These are phyloP conservation scores for Ricordea florida DNA, from an alignment of 92 coral and sea anemone species.

Conservation along the genomic window DNA sequence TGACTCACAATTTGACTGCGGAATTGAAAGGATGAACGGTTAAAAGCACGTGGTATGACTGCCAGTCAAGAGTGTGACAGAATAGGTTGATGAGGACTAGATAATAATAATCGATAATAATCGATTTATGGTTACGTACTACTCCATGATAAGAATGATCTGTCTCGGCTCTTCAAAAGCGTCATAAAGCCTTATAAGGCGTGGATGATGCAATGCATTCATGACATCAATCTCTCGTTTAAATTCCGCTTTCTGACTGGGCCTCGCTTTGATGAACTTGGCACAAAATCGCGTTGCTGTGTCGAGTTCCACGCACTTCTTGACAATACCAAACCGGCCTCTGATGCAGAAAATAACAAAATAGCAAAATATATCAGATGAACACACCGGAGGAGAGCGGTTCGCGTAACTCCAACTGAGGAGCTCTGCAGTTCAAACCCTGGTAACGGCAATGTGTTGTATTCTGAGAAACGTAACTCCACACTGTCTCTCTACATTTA, in stretches of 20 bases:
- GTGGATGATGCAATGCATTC: conserved; percentile 84
- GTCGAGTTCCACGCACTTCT: conserved; percentile 79
- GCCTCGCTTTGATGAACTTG: conserved; percentile 86
- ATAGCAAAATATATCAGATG: no score
- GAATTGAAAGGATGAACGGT: no score
- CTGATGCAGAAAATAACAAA: conserved; percentile 15
- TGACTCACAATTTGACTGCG: no score
- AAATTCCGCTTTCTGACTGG: conserved; percentile 88
- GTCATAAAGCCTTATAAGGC: conserved; percentile 80
- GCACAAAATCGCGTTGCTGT: conserved; percentile 91
- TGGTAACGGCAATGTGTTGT: no score
- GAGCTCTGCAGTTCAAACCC: no score
- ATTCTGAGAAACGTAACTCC: no score
- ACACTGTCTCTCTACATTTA: no score
- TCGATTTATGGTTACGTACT: conserved; percentile 54
- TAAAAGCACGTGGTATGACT: no score
- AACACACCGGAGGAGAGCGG: no score
- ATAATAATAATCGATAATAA: not conserved
- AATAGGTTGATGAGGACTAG: not conserved
- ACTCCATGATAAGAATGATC: conserved; percentile 81
- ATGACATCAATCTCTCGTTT: conserved; percentile 84
- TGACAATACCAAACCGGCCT: conserved; percentile 91
- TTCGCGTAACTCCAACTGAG: no score
- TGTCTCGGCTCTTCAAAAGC: conserved; percentile 90
- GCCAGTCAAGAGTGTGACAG: not conserved